Base-by-base conservation (phyloP, 2,888 invertebrate species). In the Callyntrura sp. region DNA sequence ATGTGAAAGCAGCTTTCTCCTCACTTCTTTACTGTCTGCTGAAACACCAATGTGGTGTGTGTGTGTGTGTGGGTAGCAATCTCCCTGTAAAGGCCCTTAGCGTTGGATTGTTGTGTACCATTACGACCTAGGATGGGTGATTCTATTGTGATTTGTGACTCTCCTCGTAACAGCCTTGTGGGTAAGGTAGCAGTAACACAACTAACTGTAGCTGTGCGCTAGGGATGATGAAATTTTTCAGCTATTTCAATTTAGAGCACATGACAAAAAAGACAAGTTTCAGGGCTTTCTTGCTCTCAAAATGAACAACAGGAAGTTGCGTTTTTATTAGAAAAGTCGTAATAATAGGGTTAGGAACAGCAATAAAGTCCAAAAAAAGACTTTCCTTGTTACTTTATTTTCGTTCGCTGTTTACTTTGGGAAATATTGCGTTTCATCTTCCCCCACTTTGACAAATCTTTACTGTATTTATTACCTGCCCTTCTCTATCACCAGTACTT, bases 291-390 rank as follows among this genome's bases (percentile, higher is more conserved):
- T 45, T 12, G n/a, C 25, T 78, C 55, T 55, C 25, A 76, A 48
- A 73, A 78, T n/a, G 23, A 51, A 28, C 25, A 78, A 55, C 43
- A 12, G 25, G 20, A 70, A 70, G 70, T 70, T 70, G 70, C 17
- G 20, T 9, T n/a, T 17, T 17, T 45, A 83, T 28, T 62, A 25
- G 25, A 60, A 84, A 70, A 73, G 28, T 57, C 23, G 28, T 73
- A 20, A 45, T 76, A n/a, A 60, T 25, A 23, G 45, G 45, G 60
- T 76, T 28, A 51, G 48, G 68, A 51, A 51, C 70, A 43, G 82
- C 25, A 83, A 68, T 83, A 83, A 83, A 83, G 65, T 65, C 51
- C 48, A 68, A n/a, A 70, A 68, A 48, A 14, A 68, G 65, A 65
- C 62, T 12, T 28, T 65, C 14, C 45, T 28, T 65, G 17, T 23